Base-by-base conservation (phyloP, 2,888 invertebrate genomes). In the Fragum fragum region DNA sequence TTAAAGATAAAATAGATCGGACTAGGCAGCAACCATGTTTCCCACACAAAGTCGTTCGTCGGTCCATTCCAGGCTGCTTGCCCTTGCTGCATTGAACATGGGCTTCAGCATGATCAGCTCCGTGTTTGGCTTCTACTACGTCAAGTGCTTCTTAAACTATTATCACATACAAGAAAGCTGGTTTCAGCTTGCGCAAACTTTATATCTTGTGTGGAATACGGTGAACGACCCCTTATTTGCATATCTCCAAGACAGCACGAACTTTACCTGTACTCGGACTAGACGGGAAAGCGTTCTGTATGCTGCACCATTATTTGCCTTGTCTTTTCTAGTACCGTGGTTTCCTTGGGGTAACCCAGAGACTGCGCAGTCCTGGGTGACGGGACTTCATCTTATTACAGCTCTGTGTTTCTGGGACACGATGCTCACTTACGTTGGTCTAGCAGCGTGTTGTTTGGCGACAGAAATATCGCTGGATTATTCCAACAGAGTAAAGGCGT, bases 201-300 rank as follows among this genome's bases (percentile, higher is more conserved):
- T 95, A 11, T 95, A 94, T 81, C 87, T 95, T 90, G 77, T 95
- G 5, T 95, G 95, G 95, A 95, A 95, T 85, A 94, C 95, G 0
- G 82, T 95, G 29, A 95, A 95, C 81, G 95, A 95, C 79, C 95
- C 95, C 0, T 80, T 95, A 42, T 95, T 95, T 86, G 95, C 95
- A 14, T 94, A 94, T 80, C 81, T 91, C 5, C 93, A 93, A 75
- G 93, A 94, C 85, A 92, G 90, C 28, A 87, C 89, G 32, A 86
- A 83, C 16, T 90, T 78, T 57, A 72, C 81, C 28, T 94, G 94
- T 90, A 90, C 95, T n/a, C 91, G 90, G 63, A 93, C 92, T 28
- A 91, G 95, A 5, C 88, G 94, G 14, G 90, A 92, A 57, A 93
- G 94, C 47, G 94, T 95, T 80, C 90, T 94, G 23, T 93, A 93